phyloP scores from a whole-genome alignment of 1,140 invertebrate genomes.

The Potamilus streckersoni region DNA sequence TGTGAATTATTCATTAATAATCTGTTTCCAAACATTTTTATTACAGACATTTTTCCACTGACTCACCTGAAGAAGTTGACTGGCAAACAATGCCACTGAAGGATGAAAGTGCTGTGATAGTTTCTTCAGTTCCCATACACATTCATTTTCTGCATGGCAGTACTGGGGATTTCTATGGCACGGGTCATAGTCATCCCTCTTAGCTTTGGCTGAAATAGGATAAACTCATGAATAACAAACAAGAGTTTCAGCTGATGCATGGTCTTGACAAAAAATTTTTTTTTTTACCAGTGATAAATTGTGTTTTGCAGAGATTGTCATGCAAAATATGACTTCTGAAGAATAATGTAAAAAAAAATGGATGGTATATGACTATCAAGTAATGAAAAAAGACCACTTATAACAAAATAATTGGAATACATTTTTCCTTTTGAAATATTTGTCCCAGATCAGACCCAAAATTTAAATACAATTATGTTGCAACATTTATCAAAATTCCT shows the following conservation, averaged over 20 bases:
- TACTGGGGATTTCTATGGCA: constrained; percentile 82
- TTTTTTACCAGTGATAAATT: too few relatives aligned
- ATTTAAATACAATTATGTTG: too few relatives aligned
- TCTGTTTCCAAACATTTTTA: too few relatives aligned
- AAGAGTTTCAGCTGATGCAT: neutral
- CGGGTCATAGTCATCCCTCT: constrained; percentile 52
- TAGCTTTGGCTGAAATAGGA: constrained; percentile 36
- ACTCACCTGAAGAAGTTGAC: constrained; percentile 80
- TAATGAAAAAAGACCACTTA: neutral
- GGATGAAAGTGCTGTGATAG: constrained; percentile 89
- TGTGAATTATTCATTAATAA: too few relatives aligned
- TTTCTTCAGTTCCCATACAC: constrained; percentile 79
- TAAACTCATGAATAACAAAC: neutral
- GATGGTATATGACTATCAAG: neutral
- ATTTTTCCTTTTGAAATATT: neutral
- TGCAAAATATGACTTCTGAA: too few relatives aligned
- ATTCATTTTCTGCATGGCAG: constrained; percentile 78
- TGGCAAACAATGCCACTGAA: constrained; percentile 88
- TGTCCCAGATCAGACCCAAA: too few relatives aligned
- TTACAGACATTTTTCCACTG: too few relatives aligned
- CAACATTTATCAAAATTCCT: too few relatives aligned
- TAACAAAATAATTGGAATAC: neutral
- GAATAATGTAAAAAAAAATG: too few relatives aligned
- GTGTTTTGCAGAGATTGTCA: too few relatives aligned
- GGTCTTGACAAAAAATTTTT: too few relatives aligned